These are phyloP conservation scores for Gryllus longicercus DNA, from an alignment of 2,888 invertebrate genomes.

Conservation along the genomic window DNA sequence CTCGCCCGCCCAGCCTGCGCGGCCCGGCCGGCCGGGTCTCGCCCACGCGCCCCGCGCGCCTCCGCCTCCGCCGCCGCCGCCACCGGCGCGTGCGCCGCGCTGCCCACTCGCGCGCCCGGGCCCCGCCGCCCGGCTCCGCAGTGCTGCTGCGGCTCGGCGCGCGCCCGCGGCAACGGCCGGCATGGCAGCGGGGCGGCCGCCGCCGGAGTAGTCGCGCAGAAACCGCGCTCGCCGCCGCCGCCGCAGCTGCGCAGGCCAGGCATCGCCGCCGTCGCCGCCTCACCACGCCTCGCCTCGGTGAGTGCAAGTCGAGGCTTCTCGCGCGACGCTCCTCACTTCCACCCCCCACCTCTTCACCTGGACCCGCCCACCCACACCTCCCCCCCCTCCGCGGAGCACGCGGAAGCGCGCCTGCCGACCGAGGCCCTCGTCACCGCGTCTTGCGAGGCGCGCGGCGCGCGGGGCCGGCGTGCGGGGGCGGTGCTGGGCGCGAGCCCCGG, in stretches of 20 bases:
- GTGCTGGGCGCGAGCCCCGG: no score
- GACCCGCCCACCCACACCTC: no score
- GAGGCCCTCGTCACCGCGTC: background rate
- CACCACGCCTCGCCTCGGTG: background rate
- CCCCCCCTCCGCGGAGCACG: background rate
- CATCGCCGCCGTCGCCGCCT: background rate
- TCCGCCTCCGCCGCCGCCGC: background rate
- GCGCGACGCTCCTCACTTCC: no score
- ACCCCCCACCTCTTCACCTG: no score
- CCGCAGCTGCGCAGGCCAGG: background rate
- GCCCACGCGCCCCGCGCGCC: background rate
- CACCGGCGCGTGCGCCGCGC: background rate
- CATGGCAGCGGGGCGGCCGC: background rate
- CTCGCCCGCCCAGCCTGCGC: background rate
- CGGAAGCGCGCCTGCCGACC: background rate
- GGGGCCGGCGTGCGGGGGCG: background rate
- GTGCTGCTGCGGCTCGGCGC: slow-evolving; percentile 17
- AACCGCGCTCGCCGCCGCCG: background rate
- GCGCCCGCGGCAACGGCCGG: slow-evolving; percentile 2
- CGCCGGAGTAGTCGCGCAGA: background rate
- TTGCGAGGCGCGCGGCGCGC: background rate
- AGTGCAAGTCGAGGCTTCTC: background rate
- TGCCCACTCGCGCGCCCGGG: background rate
- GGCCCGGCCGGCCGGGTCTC: background rate
- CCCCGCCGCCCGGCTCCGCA: background rate